phyloP scores from a whole-genome alignment of 64 coral and sea anemone genomes.

The Stichodactyla mertensii region DNA sequence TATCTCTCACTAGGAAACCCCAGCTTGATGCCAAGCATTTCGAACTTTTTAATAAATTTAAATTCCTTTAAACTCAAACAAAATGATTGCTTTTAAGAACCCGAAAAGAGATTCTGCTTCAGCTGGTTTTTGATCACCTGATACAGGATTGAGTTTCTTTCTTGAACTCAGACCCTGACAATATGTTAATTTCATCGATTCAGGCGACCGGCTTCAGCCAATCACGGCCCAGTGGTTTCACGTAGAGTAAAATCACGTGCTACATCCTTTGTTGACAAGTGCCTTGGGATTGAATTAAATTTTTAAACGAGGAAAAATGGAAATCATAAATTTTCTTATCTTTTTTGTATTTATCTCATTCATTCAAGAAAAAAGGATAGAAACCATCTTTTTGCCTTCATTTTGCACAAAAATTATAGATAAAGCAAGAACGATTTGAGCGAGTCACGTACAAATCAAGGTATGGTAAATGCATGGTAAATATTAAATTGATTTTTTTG shows the following conservation, averaged over 20 bases:
- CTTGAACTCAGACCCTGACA: neutral
- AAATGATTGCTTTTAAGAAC: neutral
- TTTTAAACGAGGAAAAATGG: no score
- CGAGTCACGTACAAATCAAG: no score
- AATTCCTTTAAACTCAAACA: neutral
- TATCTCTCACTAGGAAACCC: neutral
- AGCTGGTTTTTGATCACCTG: neutral
- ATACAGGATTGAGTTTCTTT: neutral
- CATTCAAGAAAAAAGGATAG: no score
- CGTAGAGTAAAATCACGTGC: neutral
- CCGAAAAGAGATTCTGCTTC: no score
- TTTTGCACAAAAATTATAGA: no score
- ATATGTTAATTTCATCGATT: neutral
- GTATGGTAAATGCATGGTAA: no score
- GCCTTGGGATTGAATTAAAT: neutral
- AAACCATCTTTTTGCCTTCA: no score
- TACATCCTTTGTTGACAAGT: neutral
- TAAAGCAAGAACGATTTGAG: no score
- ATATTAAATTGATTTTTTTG: no score
- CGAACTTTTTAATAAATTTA: neutral
- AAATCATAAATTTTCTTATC: no score
- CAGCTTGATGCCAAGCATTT: neutral
- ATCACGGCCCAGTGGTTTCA: neutral
- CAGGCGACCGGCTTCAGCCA: neutral
- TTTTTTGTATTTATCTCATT: no score